Conservation (phyloP, 2,113 vertebrate species). For the Leucoraja erinaceus region DNA sequence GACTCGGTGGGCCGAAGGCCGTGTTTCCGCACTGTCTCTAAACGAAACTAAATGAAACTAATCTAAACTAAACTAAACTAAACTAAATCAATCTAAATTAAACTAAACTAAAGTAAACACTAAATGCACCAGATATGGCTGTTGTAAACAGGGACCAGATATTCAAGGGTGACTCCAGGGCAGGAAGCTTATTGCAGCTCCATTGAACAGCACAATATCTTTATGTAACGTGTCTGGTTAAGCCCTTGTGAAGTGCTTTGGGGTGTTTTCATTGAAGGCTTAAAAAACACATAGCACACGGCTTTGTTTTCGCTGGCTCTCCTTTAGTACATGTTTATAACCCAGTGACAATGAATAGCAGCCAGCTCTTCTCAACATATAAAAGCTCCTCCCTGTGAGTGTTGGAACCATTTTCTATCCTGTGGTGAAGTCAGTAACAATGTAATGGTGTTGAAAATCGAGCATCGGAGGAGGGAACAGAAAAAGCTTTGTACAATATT, state of each 20-base stretch:
- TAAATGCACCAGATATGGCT: too few species aligned
- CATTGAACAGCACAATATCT: not conserved
- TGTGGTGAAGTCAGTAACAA: not conserved
- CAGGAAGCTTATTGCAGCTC: too few species aligned
- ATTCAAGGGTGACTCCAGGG: too few species aligned
- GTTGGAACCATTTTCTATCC: not conserved
- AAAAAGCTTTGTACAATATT: not conserved
- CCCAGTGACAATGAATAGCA: not conserved
- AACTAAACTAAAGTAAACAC: too few species aligned
- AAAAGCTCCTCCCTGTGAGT: not conserved
- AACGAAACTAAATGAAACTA: too few species aligned
- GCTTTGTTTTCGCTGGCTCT: not conserved
- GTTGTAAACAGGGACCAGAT: too few species aligned
- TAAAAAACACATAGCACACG: not conserved
- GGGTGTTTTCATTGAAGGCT: not conserved
- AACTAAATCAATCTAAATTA: too few species aligned
- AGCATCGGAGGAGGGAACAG: not conserved
- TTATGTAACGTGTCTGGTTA: not conserved
- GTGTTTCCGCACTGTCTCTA: too few species aligned
- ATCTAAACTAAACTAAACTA: too few species aligned
- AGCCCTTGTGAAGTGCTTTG: too few species aligned
- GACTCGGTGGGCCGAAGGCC: too few species aligned
- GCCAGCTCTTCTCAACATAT: not conserved
- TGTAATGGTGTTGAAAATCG: not conserved
- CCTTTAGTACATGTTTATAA: not conserved